Conservation (phyloP, 53 echinoderm and acorn worm species). For the Holothuria leucospilota region DNA sequence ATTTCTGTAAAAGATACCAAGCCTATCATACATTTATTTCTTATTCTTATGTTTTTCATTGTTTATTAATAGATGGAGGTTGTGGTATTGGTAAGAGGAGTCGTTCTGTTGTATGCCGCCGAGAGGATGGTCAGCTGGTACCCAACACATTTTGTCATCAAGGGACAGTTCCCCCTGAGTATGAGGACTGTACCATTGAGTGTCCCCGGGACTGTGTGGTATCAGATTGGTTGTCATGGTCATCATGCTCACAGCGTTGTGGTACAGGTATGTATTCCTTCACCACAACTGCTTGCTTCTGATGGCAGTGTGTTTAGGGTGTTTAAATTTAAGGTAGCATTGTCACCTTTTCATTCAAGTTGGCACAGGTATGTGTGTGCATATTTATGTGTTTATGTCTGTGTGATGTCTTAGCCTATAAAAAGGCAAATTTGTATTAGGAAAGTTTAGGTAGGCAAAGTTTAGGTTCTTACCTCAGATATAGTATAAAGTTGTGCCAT, state of each 20-base stretch:
- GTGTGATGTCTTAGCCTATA: too few species aligned
- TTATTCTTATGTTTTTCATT: not conserved
- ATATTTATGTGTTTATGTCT: too few species aligned
- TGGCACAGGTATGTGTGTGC: too few species aligned
- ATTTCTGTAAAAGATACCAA: too few species aligned
- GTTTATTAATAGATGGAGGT: not conserved
- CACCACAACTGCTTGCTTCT: not conserved
- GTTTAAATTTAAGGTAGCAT: too few species aligned
- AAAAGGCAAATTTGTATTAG: too few species aligned
- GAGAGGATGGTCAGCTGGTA: constrained; percentile 76
- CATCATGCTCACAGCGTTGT: constrained; percentile 80
- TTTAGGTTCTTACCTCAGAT: not conserved
- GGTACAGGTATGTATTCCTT: constrained; percentile 74
- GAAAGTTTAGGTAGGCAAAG: too few species aligned
- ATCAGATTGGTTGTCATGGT: constrained; percentile 77
- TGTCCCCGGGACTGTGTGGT: constrained; percentile 86
- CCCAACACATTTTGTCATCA: constrained; percentile 72
- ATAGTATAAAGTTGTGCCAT: too few species aligned
- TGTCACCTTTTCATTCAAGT: too few species aligned
- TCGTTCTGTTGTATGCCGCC: constrained; percentile 77
- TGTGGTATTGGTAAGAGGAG: constrained; percentile 60
- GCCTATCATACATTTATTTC: too few species aligned
- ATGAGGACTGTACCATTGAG: constrained; percentile 68
- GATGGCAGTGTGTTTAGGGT: too few species aligned
- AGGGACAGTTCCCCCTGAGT: constrained; percentile 3